These are phyloP conservation scores for Ceuthmochares aereus DNA, from an alignment of 2,113 vertebrate species.

Conservation along the genomic window DNA sequence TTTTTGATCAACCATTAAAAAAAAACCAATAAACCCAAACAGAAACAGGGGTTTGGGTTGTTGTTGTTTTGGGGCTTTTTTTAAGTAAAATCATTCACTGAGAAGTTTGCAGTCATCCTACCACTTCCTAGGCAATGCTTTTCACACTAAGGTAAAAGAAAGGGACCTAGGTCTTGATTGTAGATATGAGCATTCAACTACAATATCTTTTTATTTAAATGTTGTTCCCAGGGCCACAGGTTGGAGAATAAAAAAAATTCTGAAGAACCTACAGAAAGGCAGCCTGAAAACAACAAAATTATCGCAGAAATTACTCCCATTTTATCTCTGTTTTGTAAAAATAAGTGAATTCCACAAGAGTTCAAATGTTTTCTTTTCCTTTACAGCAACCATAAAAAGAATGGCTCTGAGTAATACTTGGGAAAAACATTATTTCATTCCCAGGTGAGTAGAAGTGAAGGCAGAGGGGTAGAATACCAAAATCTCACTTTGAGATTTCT, in stretches of 20 bases:
- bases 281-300: background rate
- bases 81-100: background rate
- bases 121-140: background rate
- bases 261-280: background rate
- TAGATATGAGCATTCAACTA: fast-evolving
- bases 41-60: too few relatives aligned
- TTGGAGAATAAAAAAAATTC: background rate
- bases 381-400: background rate
- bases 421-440: background rate
- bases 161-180: background rate
- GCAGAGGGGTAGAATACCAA: background rate
- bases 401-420: background rate
- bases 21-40: too few relatives aligned
- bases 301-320: background rate
- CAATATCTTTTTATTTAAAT: background rate
- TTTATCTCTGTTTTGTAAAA: background rate
- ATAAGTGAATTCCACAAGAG: background rate
- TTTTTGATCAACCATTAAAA: background rate
- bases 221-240: background rate
- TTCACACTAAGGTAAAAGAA: background rate
- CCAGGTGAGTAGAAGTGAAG: background rate
- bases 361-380: background rate
- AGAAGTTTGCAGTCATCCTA: background rate
- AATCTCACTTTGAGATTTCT: background rate
- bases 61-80: background rate